Percentiles rank a stretch among this genome's conserved stretches.
Conservation (phyloP, 2,113 vertebrate species). For the Myotis lucifugus region DNA sequence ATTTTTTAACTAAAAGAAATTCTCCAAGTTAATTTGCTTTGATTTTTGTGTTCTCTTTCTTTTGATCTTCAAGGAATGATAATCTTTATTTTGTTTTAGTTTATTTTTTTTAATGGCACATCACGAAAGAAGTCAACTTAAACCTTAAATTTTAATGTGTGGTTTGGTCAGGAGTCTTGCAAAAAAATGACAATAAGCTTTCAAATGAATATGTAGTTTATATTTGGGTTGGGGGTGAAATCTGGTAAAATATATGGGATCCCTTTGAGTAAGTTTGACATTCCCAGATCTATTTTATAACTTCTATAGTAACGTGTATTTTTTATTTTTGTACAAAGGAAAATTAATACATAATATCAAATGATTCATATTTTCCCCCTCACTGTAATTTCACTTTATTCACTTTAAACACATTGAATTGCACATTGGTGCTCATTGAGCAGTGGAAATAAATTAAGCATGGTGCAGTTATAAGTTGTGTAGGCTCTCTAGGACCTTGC, state of each 20-base stretch:
- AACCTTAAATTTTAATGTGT: not conserved
- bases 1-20: slow-evolving; percentile 14
- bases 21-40: not conserved
- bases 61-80: slow-evolving; percentile 21
- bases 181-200: not conserved
- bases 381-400: not conserved
- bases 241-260: not conserved
- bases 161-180: not conserved
- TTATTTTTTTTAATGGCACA: not conserved
- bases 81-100: slow-evolving; percentile 12
- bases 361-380: not conserved
- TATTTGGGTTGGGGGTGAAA: not conserved
- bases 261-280: not conserved
- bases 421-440: not conserved
- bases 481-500: not conserved
- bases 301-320: not conserved
- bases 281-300: not conserved
- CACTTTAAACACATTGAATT: not conserved
- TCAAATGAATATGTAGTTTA: not conserved
- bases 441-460: not conserved
- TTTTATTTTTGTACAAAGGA: not conserved
- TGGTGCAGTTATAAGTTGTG: not conserved
- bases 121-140: not conserved
- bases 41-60: not conserved
- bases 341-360: not conserved